These are phyloP conservation scores for Coleophora deauratella DNA, from an alignment of 2,888 invertebrate genomes.

Conservation along the genomic window DNA sequence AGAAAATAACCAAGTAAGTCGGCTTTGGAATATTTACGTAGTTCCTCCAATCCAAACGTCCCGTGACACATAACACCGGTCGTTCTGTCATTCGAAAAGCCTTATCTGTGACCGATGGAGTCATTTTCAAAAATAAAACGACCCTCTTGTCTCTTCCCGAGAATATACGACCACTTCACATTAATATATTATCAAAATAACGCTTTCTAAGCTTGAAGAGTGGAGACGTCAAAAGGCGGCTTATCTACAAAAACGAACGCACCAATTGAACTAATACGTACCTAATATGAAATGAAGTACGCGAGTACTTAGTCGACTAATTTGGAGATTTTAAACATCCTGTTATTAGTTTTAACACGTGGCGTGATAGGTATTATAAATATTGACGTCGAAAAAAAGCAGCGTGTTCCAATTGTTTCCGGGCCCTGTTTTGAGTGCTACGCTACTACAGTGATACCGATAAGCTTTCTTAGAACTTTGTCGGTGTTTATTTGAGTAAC, in stretches of 20 bases:
- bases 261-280: conserved; percentile 49
- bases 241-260: no score
- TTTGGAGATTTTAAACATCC: conserved; percentile 63
- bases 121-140: conserved; percentile 70
- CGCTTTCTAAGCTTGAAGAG: conserved; percentile 38
- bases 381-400: conserved; percentile 51
- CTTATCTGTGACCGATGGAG: conserved; percentile 67
- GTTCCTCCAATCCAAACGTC: conserved; percentile 47
- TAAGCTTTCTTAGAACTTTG: conserved; percentile 14
- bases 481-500: conserved; percentile 4
- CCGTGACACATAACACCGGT: conserved; percentile 49
- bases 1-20: conserved; percentile 35
- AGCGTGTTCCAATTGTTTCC: conserved; percentile 46
- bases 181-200: conserved; percentile 65
- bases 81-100: conserved; percentile 44
- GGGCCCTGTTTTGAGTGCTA: conserved; percentile 24
- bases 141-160: conserved; percentile 44
- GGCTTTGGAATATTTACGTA: conserved; percentile 44
- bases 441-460: conserved; percentile 15
- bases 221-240: conserved; percentile 27
- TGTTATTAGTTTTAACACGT: conserved; percentile 59
- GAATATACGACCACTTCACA: conserved; percentile 57
- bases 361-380: conserved; percentile 46
- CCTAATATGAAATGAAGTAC: conserved; percentile 60
- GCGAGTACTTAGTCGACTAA: conserved; percentile 52